phyloP scores from a whole-genome alignment of 2,888 invertebrate genomes.

The Ormia ochracea region DNA sequence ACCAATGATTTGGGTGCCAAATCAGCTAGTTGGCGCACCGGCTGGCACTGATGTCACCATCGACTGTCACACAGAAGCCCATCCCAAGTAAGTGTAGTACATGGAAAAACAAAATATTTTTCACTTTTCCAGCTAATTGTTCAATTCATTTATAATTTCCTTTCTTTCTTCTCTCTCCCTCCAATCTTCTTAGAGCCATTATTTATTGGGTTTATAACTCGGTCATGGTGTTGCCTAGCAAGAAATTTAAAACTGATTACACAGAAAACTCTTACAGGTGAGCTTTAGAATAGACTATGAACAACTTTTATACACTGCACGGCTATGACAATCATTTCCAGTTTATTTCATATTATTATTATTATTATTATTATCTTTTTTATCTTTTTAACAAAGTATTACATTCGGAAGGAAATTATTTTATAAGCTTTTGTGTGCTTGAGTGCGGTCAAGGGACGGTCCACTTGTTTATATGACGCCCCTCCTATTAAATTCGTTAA shows the following conservation, averaged over 20 bases:
- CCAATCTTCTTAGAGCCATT: conserved; percentile 81
- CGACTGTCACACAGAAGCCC: conserved; percentile 95
- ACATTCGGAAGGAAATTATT: too few relatives aligned
- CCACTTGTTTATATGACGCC: background rate
- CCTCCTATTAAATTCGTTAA: conserved; percentile 1
- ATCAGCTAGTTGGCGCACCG: conserved; percentile 94
- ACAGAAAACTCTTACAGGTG: conserved; percentile 90
- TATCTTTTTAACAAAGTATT: too few relatives aligned
- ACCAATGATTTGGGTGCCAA: conserved; percentile 96
- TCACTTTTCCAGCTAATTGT: background rate
- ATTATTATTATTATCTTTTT: too few relatives aligned
- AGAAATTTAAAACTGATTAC: conserved; percentile 89
- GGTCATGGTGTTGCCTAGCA: conserved; percentile 91
- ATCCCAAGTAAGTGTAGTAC: conserved; percentile 82
- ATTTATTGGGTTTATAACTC: conserved; percentile 95
- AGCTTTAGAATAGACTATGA: background rate
- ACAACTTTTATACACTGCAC: background rate
- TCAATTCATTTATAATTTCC: background rate
- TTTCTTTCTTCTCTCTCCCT: background rate
- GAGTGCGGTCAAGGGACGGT: too few relatives aligned
- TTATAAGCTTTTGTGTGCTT: too few relatives aligned
- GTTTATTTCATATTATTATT: too few relatives aligned
- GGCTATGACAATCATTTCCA: too few relatives aligned
- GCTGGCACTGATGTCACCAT: conserved; percentile 93
- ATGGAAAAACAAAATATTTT: background rate